Percentiles rank a stretch among this genome's conserved stretches.
Conservation (phyloP, 2,797 vertebrate species). For the Monodelphis domestica region DNA sequence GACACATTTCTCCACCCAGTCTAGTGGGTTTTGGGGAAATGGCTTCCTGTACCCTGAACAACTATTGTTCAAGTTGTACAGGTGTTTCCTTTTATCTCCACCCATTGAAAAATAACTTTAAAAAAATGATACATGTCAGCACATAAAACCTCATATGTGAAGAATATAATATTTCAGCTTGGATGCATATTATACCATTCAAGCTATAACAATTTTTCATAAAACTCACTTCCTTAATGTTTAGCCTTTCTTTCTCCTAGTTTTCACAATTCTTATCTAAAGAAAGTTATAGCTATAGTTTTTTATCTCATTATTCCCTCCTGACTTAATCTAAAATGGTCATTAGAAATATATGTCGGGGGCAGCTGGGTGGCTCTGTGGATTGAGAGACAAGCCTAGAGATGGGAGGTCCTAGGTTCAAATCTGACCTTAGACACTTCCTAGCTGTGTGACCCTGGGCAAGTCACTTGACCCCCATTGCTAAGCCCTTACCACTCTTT, state of each 20-base stretch:
- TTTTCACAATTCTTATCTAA: slow-evolving; percentile 11
- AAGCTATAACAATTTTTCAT: slow-evolving; percentile 33
- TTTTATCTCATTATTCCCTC: not conserved
- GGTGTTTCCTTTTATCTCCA: slow-evolving; percentile 91
- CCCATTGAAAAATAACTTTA: slow-evolving; percentile 64
- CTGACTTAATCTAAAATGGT: not conserved
- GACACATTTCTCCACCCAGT: slow-evolving; percentile 71
- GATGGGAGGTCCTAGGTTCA: too few relatives aligned
- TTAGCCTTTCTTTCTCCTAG: slow-evolving; percentile 3
- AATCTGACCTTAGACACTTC: too few relatives aligned
- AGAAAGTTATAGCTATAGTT: not conserved
- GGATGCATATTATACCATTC: slow-evolving; percentile 45
- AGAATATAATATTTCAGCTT: slow-evolving; percentile 15
- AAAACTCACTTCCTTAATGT: slow-evolving; percentile 13
- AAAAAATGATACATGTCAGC: slow-evolving; percentile 61
- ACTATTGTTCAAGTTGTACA: slow-evolving; percentile 89
- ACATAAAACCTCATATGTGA: slow-evolving; percentile 51
- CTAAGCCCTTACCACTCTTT: too few relatives aligned
- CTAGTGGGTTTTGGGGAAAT: slow-evolving; percentile 76
- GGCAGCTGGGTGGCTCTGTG: too few relatives aligned
- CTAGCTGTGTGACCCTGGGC: too few relatives aligned
- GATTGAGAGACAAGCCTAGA: too few relatives aligned
- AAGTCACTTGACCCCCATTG: too few relatives aligned
- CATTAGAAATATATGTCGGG: not conserved
- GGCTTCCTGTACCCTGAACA: slow-evolving; percentile 89